Evolutionary conservation across 1,140 invertebrate genomes (phyloP), one percentile per base, ranked within the genome.

Genomic region (Hypsibius dujardini): DNA sequence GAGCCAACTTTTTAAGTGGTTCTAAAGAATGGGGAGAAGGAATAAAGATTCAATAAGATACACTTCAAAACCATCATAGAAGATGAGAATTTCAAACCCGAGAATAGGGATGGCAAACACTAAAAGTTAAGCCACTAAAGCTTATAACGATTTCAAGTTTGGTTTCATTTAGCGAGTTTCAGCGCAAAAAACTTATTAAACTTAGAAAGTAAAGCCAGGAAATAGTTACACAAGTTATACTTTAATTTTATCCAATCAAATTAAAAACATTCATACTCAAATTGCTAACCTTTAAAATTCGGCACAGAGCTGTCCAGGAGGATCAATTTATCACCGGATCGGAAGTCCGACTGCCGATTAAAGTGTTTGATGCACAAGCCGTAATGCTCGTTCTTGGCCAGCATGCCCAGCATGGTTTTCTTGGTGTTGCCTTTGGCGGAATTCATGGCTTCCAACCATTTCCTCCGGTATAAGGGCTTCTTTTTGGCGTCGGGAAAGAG

Each of bases 281-380:
- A n/a, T 56, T 7, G 50, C 7, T 7, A 56, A n/a, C n/a, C n/a
- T 56, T n/a, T 7, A 7, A n/a, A 56, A n/a, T 56, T 56, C n/a
- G 50, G 50, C 7, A 56, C 50, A n/a, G 50, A 7, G n/a, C n/a
- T n/a, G n/a, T 56, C n/a, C 50, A 7, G 7, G 7, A 56, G 50
- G 7, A n/a, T 56, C 50, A 56, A n/a, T n/a, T 56, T 56, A 7
- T n/a, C 50, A 56, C 50, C 50, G 50, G n/a, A 7, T 7, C n/a
- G 7, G 50, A 56, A 56, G 50, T 56, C 50, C 7, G 50, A 7
- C n/a, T 56, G 50, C 7, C 50, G 50, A n/a, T 56, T 56, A n/a
- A 56, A 56, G 50, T 56, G 50, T 56, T 56, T 56, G 50, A 56
- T n/a, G n/a, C 50, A 56, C 7, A 56, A n/a, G 50, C 50, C 50